Base-by-base conservation (phyloP, 2,113 vertebrate genomes). In the Scortum barcoo region DNA sequence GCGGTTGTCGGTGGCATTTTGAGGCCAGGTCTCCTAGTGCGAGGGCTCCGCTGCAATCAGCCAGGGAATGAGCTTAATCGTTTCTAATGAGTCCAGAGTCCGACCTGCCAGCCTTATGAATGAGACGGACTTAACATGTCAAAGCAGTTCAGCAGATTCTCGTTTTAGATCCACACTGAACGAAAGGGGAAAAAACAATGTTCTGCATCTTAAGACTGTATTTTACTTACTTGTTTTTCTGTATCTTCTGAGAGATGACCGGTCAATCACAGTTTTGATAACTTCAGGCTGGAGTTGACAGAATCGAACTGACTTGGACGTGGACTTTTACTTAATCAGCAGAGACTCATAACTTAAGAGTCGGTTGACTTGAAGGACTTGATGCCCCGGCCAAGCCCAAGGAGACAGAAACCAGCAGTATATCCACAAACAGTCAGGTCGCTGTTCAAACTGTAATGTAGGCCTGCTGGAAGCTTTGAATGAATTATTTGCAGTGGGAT, bases 61-160 rank as follows among this genome's bases (percentile, higher is more conserved):
- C 54, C 69, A 60, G 56, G 48, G 80, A 90, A 83, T 90, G 86
- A 87, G 75, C 60, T 70, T 86, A 92, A 90, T 90, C 11, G 5
- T 76, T 81, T 69, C 22, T 86, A 91, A 90, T 83, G 85, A 86
- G 86, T 78, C 71, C 81, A 40, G 8, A 76, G 79, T 80, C 87
- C 65, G 58, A 72, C 70, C 73, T 72, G 82, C n/a, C 66, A 54
- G 68, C 26, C 17, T 16, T 57, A 63, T 40, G 61, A 67, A 81
- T 22, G 42, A 81, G 42, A 72, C 17, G 2, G 56, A 73, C 53
- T 66, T 51, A 79, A 84, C 58, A 36, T 71, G 79, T 86, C 60
- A 42, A 38, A 83, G 54, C 58, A 33, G 70, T 72, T 33, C 57
- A 85, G 53, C 56, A 80, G 67, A 60, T 72, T 36, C 62, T 76